These are phyloP conservation scores for Halichoerus grypus DNA, from an alignment of 2,113 vertebrate genomes.

Conservation along the genomic window DNA sequence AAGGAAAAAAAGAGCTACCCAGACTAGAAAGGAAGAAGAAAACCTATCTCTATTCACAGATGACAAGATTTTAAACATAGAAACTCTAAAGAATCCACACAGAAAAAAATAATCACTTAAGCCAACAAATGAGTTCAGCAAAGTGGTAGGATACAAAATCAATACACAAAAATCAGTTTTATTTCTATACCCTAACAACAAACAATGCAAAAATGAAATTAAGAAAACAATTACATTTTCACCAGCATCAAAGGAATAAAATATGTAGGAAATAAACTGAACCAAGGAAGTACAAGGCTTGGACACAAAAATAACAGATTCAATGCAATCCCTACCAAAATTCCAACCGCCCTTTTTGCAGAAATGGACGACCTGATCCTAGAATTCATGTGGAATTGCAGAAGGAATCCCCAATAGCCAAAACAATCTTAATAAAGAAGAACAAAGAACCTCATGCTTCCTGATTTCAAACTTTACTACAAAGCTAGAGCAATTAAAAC, in stretches of 20 bases:
- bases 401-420: neutral
- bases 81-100: constrained; percentile 29
- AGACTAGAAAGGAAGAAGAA: constrained; percentile 4
- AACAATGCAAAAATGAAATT: constrained; percentile 37
- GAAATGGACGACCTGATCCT: constrained; percentile 26
- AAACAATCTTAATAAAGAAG: constrained; percentile 43
- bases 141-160: constrained; percentile 15
- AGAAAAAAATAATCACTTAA: neutral
- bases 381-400: neutral
- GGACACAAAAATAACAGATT: constrained; percentile 37
- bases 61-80: constrained; percentile 10
- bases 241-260: constrained; percentile 28
- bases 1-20: neutral
- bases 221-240: constrained; percentile 30
- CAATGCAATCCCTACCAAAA: constrained; percentile 45
- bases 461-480: constrained; percentile 53
- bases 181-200: constrained; percentile 8
- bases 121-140: constrained; percentile 3
- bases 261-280: constrained; percentile 52
- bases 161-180: constrained; percentile 16
- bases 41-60: constrained; percentile 8
- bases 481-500: constrained; percentile 36
- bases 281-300: neutral
- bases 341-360: neutral
- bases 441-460: constrained; percentile 20